These are phyloP conservation scores for Akabosia matsudoensis DNA, from an alignment of 1,140 invertebrate species.

Conservation along the genomic window DNA sequence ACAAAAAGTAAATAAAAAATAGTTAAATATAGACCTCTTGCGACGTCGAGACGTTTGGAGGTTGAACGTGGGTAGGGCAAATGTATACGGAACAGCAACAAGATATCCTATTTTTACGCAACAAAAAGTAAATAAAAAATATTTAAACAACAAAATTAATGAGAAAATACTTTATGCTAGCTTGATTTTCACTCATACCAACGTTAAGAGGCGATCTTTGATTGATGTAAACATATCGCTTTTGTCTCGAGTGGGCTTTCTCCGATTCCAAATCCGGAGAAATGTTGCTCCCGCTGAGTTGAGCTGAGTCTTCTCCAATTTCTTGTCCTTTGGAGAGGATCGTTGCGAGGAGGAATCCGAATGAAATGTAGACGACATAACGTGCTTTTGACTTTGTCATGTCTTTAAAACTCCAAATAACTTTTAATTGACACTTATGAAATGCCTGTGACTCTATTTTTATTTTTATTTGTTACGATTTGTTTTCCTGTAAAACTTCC, in stretches of 20 bases:
- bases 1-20: background rate
- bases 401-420: too few species aligned
- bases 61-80: slow-evolving; percentile 45
- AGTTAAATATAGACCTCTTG: slow-evolving; percentile 21
- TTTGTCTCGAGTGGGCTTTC: slow-evolving; percentile 43
- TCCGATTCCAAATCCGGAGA: slow-evolving; percentile 15
- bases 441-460: too few species aligned
- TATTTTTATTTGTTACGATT: too few species aligned
- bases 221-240: slow-evolving; percentile 48
- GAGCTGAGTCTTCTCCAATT: background rate
- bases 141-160: background rate
- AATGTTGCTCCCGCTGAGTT: background rate
- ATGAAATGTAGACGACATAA: too few species aligned
- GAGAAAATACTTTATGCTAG: background rate
- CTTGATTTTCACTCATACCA: slow-evolving; percentile 26
- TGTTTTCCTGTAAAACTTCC: background rate
- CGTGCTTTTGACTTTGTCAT: too few species aligned
- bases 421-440: too few species aligned
- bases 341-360: too few species aligned
- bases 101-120: slow-evolving; percentile 37
- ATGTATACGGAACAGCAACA: slow-evolving; percentile 44
- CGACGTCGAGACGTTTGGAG: slow-evolving; percentile 38
- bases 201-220: slow-evolving; percentile 45
- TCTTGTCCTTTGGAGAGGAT: background rate
- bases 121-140: background rate